Evolutionary conservation across 2,888 invertebrate genomes (phyloP), one percentile per base, ranked within the genome.

Genomic region (Bimastos eiseni): DNA sequence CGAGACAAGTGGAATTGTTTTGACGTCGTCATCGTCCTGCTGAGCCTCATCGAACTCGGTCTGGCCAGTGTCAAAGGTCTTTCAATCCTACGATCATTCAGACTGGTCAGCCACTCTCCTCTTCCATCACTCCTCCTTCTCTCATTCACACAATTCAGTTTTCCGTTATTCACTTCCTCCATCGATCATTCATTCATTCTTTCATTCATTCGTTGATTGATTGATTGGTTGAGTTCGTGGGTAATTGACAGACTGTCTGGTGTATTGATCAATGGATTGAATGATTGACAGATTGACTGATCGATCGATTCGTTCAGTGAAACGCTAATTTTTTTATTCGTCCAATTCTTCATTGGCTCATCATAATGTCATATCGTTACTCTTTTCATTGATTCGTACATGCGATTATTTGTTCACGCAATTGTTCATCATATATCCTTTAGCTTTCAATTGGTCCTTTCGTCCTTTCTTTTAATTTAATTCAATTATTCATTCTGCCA

Each of bases 1-100:
- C 98, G 98, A 96, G 98, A 98, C 95, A 98, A 98, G 93, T 99
- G 99, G 99, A 99, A 99, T 96, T 98, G 98, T 95, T 99, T 99
- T 96, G 99, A 99, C 96, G 98, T 98, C 96, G 97, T 98, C 94
- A 99, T 99, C 95, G 99, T 99, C 94, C 97, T 98, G 93, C 96
- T 99, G 94, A 99, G 99, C 93, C 96, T 99, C 93, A 96, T 98
- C 94, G 99, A 99, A 96, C 96, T 99, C 95, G 97, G 98, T 13
- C 96, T 99, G 94, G 98, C 98, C 96, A 98, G 97, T 93, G 98
- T 98, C 94, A 98, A 98, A 96, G 98, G 99, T 95, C 96, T 99
- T 95, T 98, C 98, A 94, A 98, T 99, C 92, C 97, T 99, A 94
- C 97, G 99, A 96, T 98, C 98, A 92, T 99, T 99, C 96, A 97